These are phyloP conservation scores for Helarctos malayanus DNA, from an alignment of 2,797 vertebrate genomes.

Conservation along the genomic window DNA sequence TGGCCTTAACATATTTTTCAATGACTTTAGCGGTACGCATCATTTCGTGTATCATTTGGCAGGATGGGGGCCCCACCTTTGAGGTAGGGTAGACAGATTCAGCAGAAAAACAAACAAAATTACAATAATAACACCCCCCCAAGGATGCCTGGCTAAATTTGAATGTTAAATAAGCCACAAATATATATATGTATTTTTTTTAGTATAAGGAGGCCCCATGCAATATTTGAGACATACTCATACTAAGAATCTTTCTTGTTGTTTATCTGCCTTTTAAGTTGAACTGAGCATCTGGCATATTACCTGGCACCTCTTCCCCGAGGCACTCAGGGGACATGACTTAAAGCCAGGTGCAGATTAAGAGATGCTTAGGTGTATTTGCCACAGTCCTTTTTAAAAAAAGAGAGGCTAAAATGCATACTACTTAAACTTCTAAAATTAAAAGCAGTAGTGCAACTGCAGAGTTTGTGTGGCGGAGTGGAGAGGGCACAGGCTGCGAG, in stretches of 20 bases:
- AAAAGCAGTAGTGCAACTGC: accelerated
- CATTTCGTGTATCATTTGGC: not conserved
- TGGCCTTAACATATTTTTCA: not conserved
- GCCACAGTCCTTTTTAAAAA: not conserved
- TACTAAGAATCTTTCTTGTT: not conserved
- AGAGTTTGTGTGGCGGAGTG: accelerated
- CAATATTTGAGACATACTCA: not conserved
- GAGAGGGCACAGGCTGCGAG: not conserved
- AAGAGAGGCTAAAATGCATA: not conserved
- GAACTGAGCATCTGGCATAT: not conserved
- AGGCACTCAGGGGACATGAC: not conserved
- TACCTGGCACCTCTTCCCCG: not conserved
- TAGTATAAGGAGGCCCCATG: not conserved
- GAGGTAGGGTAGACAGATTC: not conserved
- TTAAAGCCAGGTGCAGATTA: not conserved
- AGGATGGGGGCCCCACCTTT: not conserved
- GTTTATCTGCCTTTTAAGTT: not conserved
- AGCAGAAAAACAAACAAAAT: not conserved
- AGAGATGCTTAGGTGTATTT: not conserved
- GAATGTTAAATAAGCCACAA: not conserved
- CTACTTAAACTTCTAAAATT: not conserved
- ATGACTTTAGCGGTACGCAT: not conserved
- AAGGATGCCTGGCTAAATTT: not conserved
- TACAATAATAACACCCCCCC: not conserved
- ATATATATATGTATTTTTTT: too few species aligned